Evolutionary conservation across 1,140 invertebrate genomes (phyloP), one percentile per base, ranked within the genome.

Genomic region (Anoplolepis gracilipes): DNA sequence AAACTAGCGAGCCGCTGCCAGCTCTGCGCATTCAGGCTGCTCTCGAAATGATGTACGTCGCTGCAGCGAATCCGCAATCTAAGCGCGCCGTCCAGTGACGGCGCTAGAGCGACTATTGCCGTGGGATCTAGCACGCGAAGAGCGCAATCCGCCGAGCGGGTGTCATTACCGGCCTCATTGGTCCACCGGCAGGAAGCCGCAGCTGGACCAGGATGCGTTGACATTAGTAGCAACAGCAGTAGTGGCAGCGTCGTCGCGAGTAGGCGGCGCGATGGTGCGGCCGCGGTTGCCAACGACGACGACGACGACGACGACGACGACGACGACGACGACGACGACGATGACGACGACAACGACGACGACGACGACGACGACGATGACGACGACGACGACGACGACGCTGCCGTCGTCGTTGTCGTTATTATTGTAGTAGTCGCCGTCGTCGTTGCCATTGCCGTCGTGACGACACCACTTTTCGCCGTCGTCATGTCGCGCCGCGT

Each of bases 31-130:
- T 96, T 96, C 25, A 98, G 94, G 42, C 96, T 96, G 92, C 97
- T 98, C 95, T 98, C 98, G 91, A 97, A 97, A 55, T 97, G 96
- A 85, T 98, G 95, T 28, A 97, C 95, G 90, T 97, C 97, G 92
- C 96, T 97, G 95, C 98, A 99, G 84, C 96, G 95, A 16, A 98
- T 96, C 65, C 96, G 95, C 81, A 98, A 93, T 70, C 95, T 96
- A 10, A 96, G 95, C 61, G 96, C 97, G 53, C 97, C 96, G 91
- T 98, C 97, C 16, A 97, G 95, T 91, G 96, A 95, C 57, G 96
- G 96, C n/a, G 97, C 94, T 30, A 97, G 96, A 55, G 96, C 95
- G 10, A 96, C 96, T 75, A 97, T 96, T 11, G 96, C 95, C 13
- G 90, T 84, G 0, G 94, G 92, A 76, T 97, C 97, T 42, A 98